Percentiles rank a stretch among this genome's conserved stretches.
Evolutionary conservation across 2,113 vertebrate species (phyloP).

Genomic region (Porphyrio hochstetteri): DNA sequence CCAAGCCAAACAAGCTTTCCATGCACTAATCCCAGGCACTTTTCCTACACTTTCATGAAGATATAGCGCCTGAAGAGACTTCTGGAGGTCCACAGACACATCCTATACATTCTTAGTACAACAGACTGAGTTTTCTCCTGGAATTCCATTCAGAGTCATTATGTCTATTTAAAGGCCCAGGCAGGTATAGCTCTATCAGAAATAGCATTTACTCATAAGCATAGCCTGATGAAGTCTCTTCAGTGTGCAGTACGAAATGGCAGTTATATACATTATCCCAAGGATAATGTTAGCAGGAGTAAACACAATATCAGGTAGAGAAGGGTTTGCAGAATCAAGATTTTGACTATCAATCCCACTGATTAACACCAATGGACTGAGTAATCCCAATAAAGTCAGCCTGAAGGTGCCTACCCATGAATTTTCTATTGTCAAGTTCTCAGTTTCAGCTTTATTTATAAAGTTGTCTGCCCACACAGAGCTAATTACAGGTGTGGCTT

Average conservation of each 20-base stretch:
- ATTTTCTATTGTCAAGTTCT: not conserved
- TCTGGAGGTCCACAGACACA: not conserved
- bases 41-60: not conserved
- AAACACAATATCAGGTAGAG: not conserved
- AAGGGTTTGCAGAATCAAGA: not conserved
- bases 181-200: not conserved
- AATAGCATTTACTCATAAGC: not conserved
- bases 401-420: not conserved
- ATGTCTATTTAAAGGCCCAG: fast-evolving
- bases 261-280: not conserved
- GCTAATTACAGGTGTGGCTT: not conserved
- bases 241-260: not conserved
- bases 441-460: not conserved
- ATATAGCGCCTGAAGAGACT: not conserved
- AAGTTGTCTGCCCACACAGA: not conserved
- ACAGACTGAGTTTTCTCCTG: not conserved
- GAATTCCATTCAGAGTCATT: not conserved
- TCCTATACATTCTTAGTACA: not conserved
- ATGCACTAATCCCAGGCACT: not conserved
- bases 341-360: not conserved
- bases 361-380: not conserved
- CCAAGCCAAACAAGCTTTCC: not conserved
- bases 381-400: not conserved
- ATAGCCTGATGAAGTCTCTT: not conserved
- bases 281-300: not conserved